phyloP scores from a whole-genome alignment of 2,113 vertebrate species.

The Erythrolamprus reginae region DNA sequence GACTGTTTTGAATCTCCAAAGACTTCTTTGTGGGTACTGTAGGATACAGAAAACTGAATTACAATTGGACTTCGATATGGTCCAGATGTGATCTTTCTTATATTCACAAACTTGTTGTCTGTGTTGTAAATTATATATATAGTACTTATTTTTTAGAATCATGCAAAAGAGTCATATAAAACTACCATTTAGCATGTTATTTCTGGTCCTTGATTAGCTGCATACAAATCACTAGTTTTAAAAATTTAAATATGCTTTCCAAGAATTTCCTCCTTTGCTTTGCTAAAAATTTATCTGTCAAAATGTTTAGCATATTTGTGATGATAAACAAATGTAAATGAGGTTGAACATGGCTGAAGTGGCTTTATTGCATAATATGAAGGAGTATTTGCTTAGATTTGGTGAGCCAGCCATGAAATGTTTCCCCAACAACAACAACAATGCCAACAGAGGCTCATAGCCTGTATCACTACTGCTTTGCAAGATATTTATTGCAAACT shows the following conservation, averaged over 20 bases:
- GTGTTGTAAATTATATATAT: background rate
- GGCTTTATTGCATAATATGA: background rate
- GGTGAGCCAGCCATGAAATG: background rate
- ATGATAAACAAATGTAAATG: conserved; percentile 21
- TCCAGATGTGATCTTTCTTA: background rate
- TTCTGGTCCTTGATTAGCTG: background rate
- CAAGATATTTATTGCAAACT: background rate
- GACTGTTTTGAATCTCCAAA: background rate
- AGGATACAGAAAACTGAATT: background rate
- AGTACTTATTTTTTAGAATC: background rate
- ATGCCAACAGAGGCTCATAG: background rate
- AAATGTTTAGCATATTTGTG: conserved; percentile 1
- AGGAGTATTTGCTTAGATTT: background rate
- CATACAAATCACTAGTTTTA: background rate
- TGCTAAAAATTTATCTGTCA: conserved; percentile 8
- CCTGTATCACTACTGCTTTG: background rate
- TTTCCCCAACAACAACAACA: background rate
- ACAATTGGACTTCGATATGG: background rate
- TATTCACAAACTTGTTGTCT: background rate
- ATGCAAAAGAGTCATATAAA: background rate
- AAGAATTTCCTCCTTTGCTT: background rate
- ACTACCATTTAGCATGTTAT: background rate
- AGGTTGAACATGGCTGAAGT: background rate
- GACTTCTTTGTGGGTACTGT: background rate
- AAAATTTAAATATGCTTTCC: background rate